Percentiles rank a stretch among this genome's conserved stretches.
Evolutionary conservation across 2,113 vertebrate genomes (phyloP).

Genomic region (Desmodus rotundus): DNA sequence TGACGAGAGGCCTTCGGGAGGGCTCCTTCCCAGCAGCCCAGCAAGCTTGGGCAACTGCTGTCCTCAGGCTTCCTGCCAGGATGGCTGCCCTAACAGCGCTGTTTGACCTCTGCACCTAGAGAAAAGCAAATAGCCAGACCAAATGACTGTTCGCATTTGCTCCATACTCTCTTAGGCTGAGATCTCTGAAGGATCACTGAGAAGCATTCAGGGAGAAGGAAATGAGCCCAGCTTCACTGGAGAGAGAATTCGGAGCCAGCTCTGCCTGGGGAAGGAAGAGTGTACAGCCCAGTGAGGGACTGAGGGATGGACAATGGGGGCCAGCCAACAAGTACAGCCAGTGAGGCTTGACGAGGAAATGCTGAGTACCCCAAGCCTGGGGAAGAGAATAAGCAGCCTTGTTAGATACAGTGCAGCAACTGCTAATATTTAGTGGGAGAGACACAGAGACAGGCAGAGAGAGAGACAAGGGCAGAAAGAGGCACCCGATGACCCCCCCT

Average conservation of each 20-base stretch:
- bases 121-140: neutral
- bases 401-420: neutral
- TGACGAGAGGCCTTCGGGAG: neutral
- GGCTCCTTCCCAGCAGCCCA: neutral
- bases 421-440: neutral
- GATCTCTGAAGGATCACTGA: too few species aligned
- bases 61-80: neutral
- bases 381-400: neutral
- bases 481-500: neutral
- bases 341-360: neutral
- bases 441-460: neutral
- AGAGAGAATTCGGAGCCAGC: neutral
- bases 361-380: neutral
- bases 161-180: too few species aligned
- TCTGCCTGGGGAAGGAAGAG: neutral
- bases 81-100: rapidly evolving
- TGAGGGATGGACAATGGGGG: rapidly evolving
- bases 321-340: rapidly evolving
- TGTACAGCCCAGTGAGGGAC: neutral
- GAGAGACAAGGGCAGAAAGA: neutral
- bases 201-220: too few species aligned
- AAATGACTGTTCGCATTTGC: neutral
- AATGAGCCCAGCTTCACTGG: neutral
- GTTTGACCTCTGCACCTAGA: neutral
- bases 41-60: neutral